A percentile compares a stretch with the other conserved stretches of the same genome.
These are phyloP conservation scores for Oenanthe melanoleuca DNA, from an alignment of 2,113 vertebrate genomes.

Conservation along the genomic window DNA sequence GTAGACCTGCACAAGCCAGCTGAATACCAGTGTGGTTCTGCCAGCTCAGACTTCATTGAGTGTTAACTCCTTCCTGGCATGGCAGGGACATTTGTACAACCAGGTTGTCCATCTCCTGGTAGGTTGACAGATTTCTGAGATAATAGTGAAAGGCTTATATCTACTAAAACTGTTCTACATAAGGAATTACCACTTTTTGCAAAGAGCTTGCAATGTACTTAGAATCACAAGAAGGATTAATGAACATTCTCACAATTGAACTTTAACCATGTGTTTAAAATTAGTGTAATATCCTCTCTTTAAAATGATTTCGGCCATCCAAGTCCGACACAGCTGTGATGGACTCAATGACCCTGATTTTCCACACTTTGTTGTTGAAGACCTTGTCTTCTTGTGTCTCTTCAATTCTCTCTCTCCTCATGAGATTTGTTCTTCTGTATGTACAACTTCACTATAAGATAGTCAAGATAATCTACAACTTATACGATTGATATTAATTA, in stretches of 20 bases:
- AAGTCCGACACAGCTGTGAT: not conserved
- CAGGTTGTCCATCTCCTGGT: not conserved
- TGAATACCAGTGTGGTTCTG: not conserved
- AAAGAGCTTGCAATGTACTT: not conserved
- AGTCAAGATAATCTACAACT: not conserved
- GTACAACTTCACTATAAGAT: not conserved
- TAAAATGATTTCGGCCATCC: not conserved
- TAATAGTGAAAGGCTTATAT: not conserved
- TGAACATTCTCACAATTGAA: not conserved
- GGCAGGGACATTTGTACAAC: not conserved
- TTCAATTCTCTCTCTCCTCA: not conserved
- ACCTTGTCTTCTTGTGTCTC: not conserved
- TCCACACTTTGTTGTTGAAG: not conserved
- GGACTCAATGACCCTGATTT: not conserved
- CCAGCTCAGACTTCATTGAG: not conserved
- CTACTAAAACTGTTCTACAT: not conserved
- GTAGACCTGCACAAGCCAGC: not conserved
- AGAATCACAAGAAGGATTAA: not conserved
- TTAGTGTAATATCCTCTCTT: not conserved
- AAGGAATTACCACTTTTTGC: not conserved
- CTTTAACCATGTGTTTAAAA: not conserved
- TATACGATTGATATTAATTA: not conserved
- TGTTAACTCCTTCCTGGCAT: not conserved
- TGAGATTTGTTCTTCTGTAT: not conserved
- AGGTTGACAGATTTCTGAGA: not conserved